Base-by-base conservation (phyloP, 2,888 invertebrate genomes). In the Drosophila buzzatii region DNA sequence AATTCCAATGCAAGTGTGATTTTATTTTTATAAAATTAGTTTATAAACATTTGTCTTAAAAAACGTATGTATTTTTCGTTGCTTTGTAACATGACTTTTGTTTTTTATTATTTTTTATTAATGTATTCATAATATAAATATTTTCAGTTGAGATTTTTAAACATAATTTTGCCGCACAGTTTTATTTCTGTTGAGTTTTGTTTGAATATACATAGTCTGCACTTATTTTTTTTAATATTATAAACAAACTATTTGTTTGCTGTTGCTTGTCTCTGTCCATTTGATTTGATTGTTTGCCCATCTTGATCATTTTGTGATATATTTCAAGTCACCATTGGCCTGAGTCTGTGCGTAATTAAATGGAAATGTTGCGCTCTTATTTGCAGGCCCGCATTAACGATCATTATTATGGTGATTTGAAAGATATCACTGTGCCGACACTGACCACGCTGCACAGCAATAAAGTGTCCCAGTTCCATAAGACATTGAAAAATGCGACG, bases 391-490 rank as follows among this genome's bases (percentile, higher is more conserved):
- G 95, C 94, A 95, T 95, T 94, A 94, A 95, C 91, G 95, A 95
- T 93, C 95, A 95, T 93, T 96, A 96, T 92, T 97, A 97, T 94
- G 95, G 95, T 93, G 97, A 97, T 94, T 95, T 97, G 95, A 97
- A 97, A 96, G 97, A 97, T 95, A 96, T 96, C 95, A 97, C 97
- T 95, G 97, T 98, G 93, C 95, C 96, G 85, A 97, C 97, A 91
- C 94, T 98, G 93, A 97, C 96, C 82, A 96, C 96, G 84, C 95
- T 96, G 93, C 96, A 97, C 94, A 97, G 97, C 94, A 96, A 97
- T 94, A 98, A 98, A 95, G 97, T 98, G 92, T 97, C 98, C 92
- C 97, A 97, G 94, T 98, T 98, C 94, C 98, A 98, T 95, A 98
- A 98, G 95, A 96, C 96, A 92, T 95, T 98, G 93, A 98, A 98